Evolutionary conservation across 2,113 vertebrate species (phyloP).

Genomic region (Mobula hypostoma): DNA sequence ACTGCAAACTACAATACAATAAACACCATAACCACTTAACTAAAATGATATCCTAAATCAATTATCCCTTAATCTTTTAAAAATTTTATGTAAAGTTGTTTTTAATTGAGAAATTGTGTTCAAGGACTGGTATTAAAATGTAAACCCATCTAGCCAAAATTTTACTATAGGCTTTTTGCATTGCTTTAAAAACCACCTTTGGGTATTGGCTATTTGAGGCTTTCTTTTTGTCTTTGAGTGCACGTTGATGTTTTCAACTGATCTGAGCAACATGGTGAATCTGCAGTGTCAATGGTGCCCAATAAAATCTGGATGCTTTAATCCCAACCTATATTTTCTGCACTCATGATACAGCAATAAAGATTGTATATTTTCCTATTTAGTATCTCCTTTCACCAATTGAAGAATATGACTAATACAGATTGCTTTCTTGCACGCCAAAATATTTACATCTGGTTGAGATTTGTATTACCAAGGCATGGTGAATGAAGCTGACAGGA

Average conservation of each 20-base stretch:
- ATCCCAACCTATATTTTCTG: background rate
- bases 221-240: background rate
- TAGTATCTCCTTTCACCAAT: background rate
- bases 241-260: background rate
- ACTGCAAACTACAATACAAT: background rate
- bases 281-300: background rate
- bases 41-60: background rate
- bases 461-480: background rate
- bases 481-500: background rate
- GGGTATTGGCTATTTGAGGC: background rate
- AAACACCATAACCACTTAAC: background rate
- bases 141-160: background rate
- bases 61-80: background rate
- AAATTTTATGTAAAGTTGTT: background rate
- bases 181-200: background rate
- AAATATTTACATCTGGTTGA: background rate
- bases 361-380: no score
- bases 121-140: background rate
- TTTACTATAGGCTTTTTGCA: background rate
- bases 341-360: background rate
- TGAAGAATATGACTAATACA: background rate
- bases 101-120: background rate
- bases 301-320: background rate
- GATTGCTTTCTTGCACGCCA: background rate
- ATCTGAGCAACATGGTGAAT: background rate